Evolutionary conservation across 2,888 invertebrate genomes (phyloP).

Genomic region (Bhutanitis thaidina): DNA sequence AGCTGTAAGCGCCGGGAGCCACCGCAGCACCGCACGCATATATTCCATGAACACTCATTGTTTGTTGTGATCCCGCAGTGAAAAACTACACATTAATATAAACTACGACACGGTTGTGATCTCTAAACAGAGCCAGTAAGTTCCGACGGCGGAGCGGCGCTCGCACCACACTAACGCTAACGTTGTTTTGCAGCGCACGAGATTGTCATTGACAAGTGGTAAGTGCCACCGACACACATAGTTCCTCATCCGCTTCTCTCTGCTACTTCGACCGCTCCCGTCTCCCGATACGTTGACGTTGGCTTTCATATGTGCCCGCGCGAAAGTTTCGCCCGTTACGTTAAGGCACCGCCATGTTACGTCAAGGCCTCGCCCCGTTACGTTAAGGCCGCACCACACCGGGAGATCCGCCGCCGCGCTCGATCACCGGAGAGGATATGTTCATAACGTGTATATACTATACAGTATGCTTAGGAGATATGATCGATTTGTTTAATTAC

Average conservation of each 20-base stretch:
- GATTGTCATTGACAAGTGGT: constrained; percentile 85
- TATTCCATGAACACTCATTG: constrained; percentile 79
- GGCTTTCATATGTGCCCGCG: constrained; percentile 49
- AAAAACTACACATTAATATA: constrained; percentile 61
- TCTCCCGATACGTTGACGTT: constrained; percentile 55
- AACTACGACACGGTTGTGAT: constrained; percentile 73
- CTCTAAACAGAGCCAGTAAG: constrained; percentile 69
- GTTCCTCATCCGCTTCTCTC: constrained; percentile 75
- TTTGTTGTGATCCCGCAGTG: constrained; percentile 80
- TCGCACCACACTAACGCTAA: constrained; percentile 60
- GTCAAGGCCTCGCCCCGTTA: constrained; percentile 15
- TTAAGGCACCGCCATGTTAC: constrained; percentile 25
- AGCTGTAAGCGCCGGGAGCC: constrained; percentile 66
- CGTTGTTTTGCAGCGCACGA: constrained; percentile 85
- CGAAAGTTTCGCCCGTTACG: constrained; percentile 23
- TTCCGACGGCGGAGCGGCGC: constrained; percentile 59
- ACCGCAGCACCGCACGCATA: constrained; percentile 70
- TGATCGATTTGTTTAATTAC: constrained; percentile 77
- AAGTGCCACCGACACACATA: constrained; percentile 70
- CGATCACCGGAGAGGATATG: constrained; percentile 71
- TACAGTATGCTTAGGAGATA: constrained; percentile 78
- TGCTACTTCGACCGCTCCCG: constrained; percentile 69
- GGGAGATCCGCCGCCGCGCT: constrained; percentile 35
- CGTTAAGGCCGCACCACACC: constrained; percentile 28
- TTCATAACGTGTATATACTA: constrained; percentile 78